Percentiles rank a stretch among this genome's conserved stretches.
Conservation (phyloP, 2,888 invertebrate genomes). For the Ischnura elegans region DNA sequence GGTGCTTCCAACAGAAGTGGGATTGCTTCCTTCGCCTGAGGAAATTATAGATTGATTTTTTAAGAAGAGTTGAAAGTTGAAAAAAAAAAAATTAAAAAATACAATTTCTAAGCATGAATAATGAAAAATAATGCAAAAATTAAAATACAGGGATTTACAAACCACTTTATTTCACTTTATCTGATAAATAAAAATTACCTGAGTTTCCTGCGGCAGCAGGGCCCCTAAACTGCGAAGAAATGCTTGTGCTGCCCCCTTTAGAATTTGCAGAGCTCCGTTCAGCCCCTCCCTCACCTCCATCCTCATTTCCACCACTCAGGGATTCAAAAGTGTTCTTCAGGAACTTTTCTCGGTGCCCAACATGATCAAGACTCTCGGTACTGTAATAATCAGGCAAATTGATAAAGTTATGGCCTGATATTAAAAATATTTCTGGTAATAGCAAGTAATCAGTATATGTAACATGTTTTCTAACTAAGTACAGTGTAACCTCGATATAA, state of each 20-base stretch:
- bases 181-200: constrained; percentile 71
- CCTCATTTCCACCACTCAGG: constrained; percentile 84
- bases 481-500: no score
- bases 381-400: constrained; percentile 74
- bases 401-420: no score
- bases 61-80: background rate
- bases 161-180: no score
- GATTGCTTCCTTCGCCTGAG: constrained; percentile 71
- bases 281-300: constrained; percentile 73
- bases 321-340: constrained; percentile 80
- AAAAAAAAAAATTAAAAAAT: no score
- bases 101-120: no score
- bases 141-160: no score
- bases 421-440: no score
- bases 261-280: constrained; percentile 73
- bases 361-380: constrained; percentile 77
- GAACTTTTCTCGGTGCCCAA: constrained; percentile 77
- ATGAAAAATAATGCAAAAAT: no score
- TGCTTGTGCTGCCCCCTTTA: constrained; percentile 76
- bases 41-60: constrained; percentile 1
- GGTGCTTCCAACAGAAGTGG: constrained; percentile 75
- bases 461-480: no score
- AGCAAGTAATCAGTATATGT: no score
- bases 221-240: constrained; percentile 76
- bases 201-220: constrained; percentile 75